Evolutionary conservation across 2,113 vertebrate genomes (phyloP).

Genomic region (Elephantulus edwardii): DNA sequence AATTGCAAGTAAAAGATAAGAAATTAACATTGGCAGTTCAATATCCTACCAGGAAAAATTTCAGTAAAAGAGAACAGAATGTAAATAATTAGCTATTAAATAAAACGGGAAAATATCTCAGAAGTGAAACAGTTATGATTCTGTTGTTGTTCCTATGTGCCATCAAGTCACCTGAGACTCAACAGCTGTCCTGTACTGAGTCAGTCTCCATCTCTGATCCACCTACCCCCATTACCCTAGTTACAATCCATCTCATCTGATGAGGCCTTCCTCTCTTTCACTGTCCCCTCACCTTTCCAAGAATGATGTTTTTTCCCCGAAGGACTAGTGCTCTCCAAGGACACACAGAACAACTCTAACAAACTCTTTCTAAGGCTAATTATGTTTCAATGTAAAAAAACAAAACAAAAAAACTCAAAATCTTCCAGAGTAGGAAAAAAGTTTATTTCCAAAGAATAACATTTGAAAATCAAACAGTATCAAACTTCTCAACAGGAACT

Average conservation of each 20-base stretch:
- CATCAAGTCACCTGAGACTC: too few relatives aligned
- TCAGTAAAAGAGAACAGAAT: background rate
- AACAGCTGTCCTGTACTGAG: too few relatives aligned
- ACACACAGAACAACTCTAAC: background rate
- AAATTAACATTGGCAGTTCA: background rate
- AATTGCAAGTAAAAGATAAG: background rate
- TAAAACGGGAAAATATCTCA: background rate
- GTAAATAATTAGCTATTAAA: background rate
- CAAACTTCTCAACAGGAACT: background rate
- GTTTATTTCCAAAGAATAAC: background rate
- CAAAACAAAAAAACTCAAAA: background rate
- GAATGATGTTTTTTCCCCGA: too few relatives aligned
- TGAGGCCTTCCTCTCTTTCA: too few relatives aligned
- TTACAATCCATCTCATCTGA: too few relatives aligned
- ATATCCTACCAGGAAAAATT: background rate
- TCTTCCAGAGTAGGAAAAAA: background rate
- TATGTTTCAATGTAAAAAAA: background rate
- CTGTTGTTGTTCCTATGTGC: too few relatives aligned
- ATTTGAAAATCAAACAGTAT: background rate
- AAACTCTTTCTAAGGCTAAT: background rate
- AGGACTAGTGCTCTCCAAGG: too few relatives aligned
- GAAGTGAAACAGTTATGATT: background rate
- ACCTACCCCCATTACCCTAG: too few relatives aligned
- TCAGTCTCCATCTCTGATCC: too few relatives aligned
- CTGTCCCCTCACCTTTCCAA: too few relatives aligned